Percentiles rank a stretch among this genome's conserved stretches.
Evolutionary conservation across 1,140 invertebrate species (phyloP).

Genomic region (Temnothorax curvispinosus): DNA sequence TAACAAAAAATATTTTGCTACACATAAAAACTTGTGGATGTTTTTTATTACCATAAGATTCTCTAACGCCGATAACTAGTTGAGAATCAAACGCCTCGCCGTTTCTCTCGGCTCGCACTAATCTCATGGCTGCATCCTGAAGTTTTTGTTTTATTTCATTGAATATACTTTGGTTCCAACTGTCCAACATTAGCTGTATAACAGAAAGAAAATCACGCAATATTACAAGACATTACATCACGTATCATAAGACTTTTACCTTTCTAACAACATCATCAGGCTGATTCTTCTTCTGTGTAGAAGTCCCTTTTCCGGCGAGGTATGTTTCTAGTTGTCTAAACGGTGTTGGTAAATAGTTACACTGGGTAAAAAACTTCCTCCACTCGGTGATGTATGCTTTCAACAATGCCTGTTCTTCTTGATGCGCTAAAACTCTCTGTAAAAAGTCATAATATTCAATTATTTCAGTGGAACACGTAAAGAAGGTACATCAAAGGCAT

Average conservation of each 20-base stretch:
- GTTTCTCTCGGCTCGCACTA: slow-evolving; percentile 98
- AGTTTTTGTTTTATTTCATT: slow-evolving; percentile 97
- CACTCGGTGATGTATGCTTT: slow-evolving; percentile 99
- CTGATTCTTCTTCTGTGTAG: slow-evolving; percentile 90
- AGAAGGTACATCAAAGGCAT: not conserved
- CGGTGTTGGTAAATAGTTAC: slow-evolving; percentile 97
- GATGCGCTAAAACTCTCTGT: slow-evolving; percentile 93
- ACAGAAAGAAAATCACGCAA: slow-evolving; percentile 29
- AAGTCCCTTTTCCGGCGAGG: slow-evolving; percentile 87
- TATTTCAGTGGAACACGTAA: not conserved
- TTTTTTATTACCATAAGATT: slow-evolving; percentile 93
- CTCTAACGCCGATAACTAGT: slow-evolving; percentile 97
- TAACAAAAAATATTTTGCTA: slow-evolving; percentile 13
- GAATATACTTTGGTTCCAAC: slow-evolving; percentile 99
- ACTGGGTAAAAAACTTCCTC: slow-evolving; percentile 99
- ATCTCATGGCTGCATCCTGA: slow-evolving; percentile 98
- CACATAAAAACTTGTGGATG: slow-evolving; percentile 6
- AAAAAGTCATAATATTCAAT: slow-evolving; percentile 53
- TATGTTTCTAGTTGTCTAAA: slow-evolving; percentile 97
- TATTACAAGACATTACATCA: not conserved
- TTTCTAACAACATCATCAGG: slow-evolving; percentile 95
- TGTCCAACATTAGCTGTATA: slow-evolving; percentile 96
- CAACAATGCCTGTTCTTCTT: slow-evolving; percentile 97
- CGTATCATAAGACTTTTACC: slow-evolving; percentile 80
- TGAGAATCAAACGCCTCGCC: slow-evolving; percentile 99